Evolutionary conservation across 2,888 invertebrate species (phyloP), one percentile per base, ranked within the genome.

Genomic region (Escarpia spicata): DNA sequence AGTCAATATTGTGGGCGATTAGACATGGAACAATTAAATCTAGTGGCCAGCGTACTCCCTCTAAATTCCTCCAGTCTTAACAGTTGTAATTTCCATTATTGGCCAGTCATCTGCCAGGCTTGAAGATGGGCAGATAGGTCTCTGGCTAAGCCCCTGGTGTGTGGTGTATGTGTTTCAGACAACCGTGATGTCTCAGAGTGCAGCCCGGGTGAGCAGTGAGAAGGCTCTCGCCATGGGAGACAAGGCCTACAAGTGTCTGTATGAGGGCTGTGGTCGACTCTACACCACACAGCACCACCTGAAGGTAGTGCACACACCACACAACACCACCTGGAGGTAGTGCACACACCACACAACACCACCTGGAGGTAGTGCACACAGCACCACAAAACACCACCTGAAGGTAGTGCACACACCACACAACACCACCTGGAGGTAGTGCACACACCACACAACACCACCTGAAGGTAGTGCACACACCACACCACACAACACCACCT

Each of bases 211-310:
- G 75, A 75, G 75, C 43, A 93, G 91, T 92, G 92, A 93, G 31
- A n/a, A 90, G 45, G 92, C 91, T 31, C n/a, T 92, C 43, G 44
- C 92, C 44, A 90, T 94, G 58, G 92, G 91, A 45, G 96, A 96
- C 92, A 96, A 96, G 93, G 96, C 96, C 0, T 96, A 95, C 94
- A 95, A 95, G 89, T 96, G 96, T 95, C 93, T 93, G 43, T 96
- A 95, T 94, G 96, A 96, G 91, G 96, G 95, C 37, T 96, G 96
- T 94, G 96, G 96, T 8, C 94, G 96, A 31, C 94, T 96, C 19
- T 96, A 96, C 93, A 96, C 96, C n/a, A 96, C 96, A 9, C 95
- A 95, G 12, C 96, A 96, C 94, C 96, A 96, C 94, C 95, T 96
- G 37, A 96, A 96, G 95, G 96, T 96, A 92, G 92, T 90, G 52